Conservation (phyloP, 1,140 invertebrate species). For the Caenorhabditis remanei region DNA sequence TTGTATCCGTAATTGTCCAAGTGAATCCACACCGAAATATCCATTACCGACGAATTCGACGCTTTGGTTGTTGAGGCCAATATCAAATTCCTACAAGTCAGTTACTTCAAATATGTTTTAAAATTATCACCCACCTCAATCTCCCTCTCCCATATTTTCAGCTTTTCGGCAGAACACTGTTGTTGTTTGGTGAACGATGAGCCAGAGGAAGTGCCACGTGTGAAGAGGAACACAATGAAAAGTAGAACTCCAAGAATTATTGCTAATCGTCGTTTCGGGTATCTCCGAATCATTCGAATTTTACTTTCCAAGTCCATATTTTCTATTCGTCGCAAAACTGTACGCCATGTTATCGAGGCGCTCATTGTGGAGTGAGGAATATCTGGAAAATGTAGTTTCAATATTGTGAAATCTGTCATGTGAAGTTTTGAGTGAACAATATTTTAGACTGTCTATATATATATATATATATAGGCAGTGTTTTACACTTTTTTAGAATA, state of each 20-base stretch:
- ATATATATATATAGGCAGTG: no score
- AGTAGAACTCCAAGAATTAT: not conserved
- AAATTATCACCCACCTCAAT: not conserved
- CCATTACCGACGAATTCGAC: constrained; percentile 65
- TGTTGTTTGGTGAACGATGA: constrained; percentile 11
- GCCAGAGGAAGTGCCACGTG: constrained; percentile 1
- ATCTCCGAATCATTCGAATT: constrained; percentile 3
- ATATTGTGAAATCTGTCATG: no score
- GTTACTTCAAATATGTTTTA: not conserved
- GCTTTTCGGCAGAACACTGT: constrained; percentile 27
- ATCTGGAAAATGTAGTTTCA: not conserved
- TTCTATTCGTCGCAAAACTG: constrained; percentile 31
- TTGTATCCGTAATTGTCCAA: constrained; percentile 55
- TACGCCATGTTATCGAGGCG: constrained; percentile 19
- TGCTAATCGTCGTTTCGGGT: constrained; percentile 1
- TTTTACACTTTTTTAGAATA: no score
- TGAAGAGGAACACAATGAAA: constrained; percentile 12
- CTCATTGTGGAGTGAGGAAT: not conserved
- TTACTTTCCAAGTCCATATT: constrained; percentile 45
- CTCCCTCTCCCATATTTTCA: constrained; percentile 20
- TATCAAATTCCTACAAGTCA: constrained; percentile 31
- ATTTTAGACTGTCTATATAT: no score
- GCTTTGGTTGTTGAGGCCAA: constrained; percentile 56
- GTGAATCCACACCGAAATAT: constrained; percentile 61
- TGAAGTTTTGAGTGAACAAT: no score